Percentiles rank a stretch among this genome's conserved stretches.
Evolutionary conservation across 2,797 vertebrate species (phyloP).

Genomic region (Aphelocoma californica): DNA sequence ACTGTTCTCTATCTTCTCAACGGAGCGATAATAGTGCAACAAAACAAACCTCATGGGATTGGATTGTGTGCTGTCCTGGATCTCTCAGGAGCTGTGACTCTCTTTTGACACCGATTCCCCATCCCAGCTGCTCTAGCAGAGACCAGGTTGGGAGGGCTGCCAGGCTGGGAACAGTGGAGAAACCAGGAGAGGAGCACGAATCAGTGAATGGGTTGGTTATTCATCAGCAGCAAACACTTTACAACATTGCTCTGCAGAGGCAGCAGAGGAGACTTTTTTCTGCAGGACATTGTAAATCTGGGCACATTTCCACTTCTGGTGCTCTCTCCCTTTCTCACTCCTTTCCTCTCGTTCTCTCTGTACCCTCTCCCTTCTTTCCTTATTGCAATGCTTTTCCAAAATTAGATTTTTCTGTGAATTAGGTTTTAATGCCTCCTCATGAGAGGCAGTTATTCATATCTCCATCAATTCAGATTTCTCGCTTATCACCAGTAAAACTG

Average conservation of each 20-base stretch:
- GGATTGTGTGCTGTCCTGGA: background rate
- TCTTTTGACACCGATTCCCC: fast-evolving
- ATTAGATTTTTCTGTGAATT: slow-evolving; percentile 13
- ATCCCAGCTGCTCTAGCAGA: background rate
- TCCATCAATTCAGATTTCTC: slow-evolving; percentile 42
- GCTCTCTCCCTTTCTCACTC: background rate
- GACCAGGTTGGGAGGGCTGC: background rate
- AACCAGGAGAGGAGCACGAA: fast-evolving
- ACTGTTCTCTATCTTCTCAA: background rate
- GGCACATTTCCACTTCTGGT: background rate
- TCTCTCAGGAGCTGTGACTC: background rate
- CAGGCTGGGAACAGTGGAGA: fast-evolving
- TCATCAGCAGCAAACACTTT: background rate
- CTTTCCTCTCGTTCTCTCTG: background rate
- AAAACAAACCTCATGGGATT: fast-evolving
- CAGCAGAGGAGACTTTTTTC: background rate
- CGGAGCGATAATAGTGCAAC: background rate
- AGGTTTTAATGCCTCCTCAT: slow-evolving; percentile 27
- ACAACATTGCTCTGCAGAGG: background rate
- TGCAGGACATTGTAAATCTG: background rate
- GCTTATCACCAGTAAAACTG: slow-evolving; percentile 16
- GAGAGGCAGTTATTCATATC: slow-evolving; percentile 21
- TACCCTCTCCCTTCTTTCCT: background rate
- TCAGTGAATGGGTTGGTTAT: background rate
- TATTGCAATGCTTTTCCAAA: background rate